Percentiles rank a stretch among this genome's conserved stretches.
phyloP scores from a whole-genome alignment of 1,140 invertebrate genomes.

The Phocides pigmalion region DNA sequence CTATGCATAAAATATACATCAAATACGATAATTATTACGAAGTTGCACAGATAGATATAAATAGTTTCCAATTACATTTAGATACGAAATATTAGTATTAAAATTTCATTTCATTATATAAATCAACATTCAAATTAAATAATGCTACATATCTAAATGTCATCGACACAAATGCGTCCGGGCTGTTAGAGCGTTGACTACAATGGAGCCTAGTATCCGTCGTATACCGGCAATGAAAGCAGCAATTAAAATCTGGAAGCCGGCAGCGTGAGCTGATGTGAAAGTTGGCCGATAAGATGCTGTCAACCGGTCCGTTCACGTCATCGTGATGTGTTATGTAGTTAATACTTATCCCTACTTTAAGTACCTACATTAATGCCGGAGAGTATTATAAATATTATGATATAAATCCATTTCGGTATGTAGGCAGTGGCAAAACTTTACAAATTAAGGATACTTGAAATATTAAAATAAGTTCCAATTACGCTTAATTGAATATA shows the following conservation, averaged over 20 bases:
- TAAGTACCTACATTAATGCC: background rate
- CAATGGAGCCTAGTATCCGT: constrained; percentile 15
- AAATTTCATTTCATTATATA: background rate
- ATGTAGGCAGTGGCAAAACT: no score
- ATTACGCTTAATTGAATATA: no score
- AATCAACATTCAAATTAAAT: background rate
- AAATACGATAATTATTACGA: no score
- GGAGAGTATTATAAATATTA: no score
- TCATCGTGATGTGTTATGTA: constrained; percentile 31
- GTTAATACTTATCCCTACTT: background rate
- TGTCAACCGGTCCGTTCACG: constrained; percentile 22
- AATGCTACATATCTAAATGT: constrained; percentile 16
- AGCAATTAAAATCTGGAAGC: constrained; percentile 38
- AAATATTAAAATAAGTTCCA: no score
- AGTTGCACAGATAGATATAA: no score
- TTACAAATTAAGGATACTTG: no score
- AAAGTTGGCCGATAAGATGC: constrained; percentile 35
- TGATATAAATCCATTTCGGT: no score
- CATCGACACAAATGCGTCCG: constrained; percentile 20
- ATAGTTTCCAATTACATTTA: no score
- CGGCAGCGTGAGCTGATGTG: constrained; percentile 31
- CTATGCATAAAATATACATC: no score
- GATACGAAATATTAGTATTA: no score
- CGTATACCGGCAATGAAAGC: constrained; percentile 30
- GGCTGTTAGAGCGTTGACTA: background rate